These are phyloP conservation scores for Gouania willdenowi DNA, from an alignment of 2,797 vertebrate genomes.

Conservation along the genomic window DNA sequence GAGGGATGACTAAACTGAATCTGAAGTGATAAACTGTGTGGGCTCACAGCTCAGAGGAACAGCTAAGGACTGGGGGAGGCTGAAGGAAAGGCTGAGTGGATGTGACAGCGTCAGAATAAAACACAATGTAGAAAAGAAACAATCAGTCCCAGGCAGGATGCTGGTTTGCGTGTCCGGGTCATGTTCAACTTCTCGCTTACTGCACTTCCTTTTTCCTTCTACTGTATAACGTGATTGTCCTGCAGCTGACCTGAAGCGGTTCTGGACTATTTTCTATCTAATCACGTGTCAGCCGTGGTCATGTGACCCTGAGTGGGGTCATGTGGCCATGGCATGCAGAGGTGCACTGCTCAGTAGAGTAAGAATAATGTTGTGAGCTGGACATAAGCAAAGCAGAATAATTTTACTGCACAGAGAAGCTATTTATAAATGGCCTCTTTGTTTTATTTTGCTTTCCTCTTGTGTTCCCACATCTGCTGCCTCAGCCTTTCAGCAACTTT, in stretches of 20 bases:
- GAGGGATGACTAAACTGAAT: constrained; percentile 11
- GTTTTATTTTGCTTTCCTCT: constrained; percentile 26
- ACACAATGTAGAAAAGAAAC: constrained; percentile 55
- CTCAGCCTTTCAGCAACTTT: constrained; percentile 8
- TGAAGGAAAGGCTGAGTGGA: not conserved
- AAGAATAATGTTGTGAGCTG: not conserved
- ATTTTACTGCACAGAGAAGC: constrained; percentile 25
- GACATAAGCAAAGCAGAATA: constrained; percentile 21
- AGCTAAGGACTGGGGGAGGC: constrained; percentile 20
- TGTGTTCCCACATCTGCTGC: constrained; percentile 12
- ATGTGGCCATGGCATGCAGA: constrained; percentile 11
- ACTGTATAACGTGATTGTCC: constrained; percentile 57
- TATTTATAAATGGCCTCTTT: constrained; percentile 38
- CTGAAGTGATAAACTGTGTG: constrained; percentile 34
- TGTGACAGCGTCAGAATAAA: constrained; percentile 35
- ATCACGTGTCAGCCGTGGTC: constrained; percentile 4
- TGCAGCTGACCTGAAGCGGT: constrained; percentile 14
- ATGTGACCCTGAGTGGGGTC: constrained; percentile 15
- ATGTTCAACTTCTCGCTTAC: constrained; percentile 22
- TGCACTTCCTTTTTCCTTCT: constrained; percentile 72
- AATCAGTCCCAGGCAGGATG: constrained; percentile 46
- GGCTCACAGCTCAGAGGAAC: constrained; percentile 17
- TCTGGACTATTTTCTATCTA: constrained; percentile 12
- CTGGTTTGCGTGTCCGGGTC: constrained; percentile 66
- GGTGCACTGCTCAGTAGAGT: constrained; percentile 2